A percentile compares a stretch with the other conserved stretches of the same genome.
These are phyloP conservation scores for Champsocephalus esox DNA, from an alignment of 2,797 vertebrate genomes.

Conservation along the genomic window DNA sequence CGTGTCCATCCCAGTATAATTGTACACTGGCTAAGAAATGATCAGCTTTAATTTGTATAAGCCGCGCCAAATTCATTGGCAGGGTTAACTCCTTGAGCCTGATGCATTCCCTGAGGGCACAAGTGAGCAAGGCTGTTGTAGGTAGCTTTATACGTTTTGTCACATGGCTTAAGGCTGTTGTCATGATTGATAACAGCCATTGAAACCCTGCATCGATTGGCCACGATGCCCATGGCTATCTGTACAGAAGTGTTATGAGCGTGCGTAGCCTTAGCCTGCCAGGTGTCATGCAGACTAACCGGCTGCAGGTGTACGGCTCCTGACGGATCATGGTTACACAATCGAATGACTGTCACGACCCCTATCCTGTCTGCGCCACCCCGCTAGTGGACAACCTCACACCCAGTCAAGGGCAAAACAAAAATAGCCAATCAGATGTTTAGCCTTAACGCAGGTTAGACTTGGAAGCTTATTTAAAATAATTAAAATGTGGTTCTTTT, in stretches of 20 bases:
- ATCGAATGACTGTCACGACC: constrained; percentile 41
- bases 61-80: constrained; percentile 46
- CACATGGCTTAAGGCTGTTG: constrained; percentile 75
- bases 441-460: constrained; percentile 45
- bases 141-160: constrained; percentile 75
- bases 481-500: constrained; percentile 39
- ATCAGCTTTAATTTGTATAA: constrained; percentile 48
- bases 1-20: constrained; percentile 13
- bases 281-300: constrained; percentile 59
- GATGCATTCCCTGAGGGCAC: constrained; percentile 58
- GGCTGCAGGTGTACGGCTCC: constrained; percentile 44
- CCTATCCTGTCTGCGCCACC: constrained; percentile 35
- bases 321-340: constrained; percentile 61
- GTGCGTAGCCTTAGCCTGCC: constrained; percentile 45
- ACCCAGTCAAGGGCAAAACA: constrained; percentile 71
- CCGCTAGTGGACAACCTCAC: constrained; percentile 33
- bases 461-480: constrained; percentile 59
- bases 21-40: constrained; percentile 42
- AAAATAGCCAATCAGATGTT: constrained; percentile 67
- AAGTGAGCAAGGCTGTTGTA: constrained; percentile 48
- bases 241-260: constrained; percentile 65
- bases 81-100: constrained; percentile 65
- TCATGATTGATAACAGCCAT: constrained; percentile 80
- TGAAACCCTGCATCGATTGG: constrained; percentile 75
- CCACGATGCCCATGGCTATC: constrained; percentile 61